Evolutionary conservation across 2,888 invertebrate genomes (phyloP).

Genomic region (Ptychoptera albimana): DNA sequence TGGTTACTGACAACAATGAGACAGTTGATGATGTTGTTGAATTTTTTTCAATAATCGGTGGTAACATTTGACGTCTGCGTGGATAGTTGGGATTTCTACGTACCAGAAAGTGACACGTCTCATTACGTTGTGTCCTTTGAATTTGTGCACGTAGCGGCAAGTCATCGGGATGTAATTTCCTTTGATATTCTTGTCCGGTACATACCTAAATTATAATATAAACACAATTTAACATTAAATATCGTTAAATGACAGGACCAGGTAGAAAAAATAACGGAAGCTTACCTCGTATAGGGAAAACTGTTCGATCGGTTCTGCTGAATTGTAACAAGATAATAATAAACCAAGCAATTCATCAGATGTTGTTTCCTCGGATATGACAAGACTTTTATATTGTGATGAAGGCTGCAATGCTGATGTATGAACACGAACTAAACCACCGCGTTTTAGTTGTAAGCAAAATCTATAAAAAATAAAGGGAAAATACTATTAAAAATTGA

Average conservation of each 20-base stretch:
- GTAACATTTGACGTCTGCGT: slow-evolving; percentile 29
- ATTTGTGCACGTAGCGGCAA: slow-evolving; percentile 62
- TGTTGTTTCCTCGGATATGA: slow-evolving; percentile 78
- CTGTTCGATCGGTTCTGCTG: slow-evolving; percentile 66
- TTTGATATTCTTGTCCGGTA: slow-evolving; percentile 69
- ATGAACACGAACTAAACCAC: slow-evolving; percentile 83
- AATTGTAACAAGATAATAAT: slow-evolving; percentile 70
- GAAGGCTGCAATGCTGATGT: slow-evolving; percentile 82
- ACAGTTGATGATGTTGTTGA: slow-evolving; percentile 8
- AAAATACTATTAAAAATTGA: no score
- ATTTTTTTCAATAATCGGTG: slow-evolving; percentile 12
- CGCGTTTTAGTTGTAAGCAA: slow-evolving; percentile 72
- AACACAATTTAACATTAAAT: background rate
- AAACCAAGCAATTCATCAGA: slow-evolving; percentile 76
- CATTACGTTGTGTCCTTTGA: slow-evolving; percentile 50
- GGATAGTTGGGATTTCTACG: slow-evolving; percentile 64
- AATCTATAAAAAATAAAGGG: slow-evolving; percentile 40
- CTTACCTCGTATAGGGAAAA: slow-evolving; percentile 76
- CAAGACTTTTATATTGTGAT: slow-evolving; percentile 81
- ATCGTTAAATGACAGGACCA: background rate
- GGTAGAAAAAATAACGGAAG: slow-evolving; percentile 13
- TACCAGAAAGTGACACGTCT: slow-evolving; percentile 64
- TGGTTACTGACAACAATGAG: slow-evolving; percentile 5
- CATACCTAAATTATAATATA: slow-evolving; percentile 36
- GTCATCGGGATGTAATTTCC: slow-evolving; percentile 77